Evolutionary conservation across 1,140 invertebrate species (phyloP).

Genomic region (Meloidogyne floridensis): DNA sequence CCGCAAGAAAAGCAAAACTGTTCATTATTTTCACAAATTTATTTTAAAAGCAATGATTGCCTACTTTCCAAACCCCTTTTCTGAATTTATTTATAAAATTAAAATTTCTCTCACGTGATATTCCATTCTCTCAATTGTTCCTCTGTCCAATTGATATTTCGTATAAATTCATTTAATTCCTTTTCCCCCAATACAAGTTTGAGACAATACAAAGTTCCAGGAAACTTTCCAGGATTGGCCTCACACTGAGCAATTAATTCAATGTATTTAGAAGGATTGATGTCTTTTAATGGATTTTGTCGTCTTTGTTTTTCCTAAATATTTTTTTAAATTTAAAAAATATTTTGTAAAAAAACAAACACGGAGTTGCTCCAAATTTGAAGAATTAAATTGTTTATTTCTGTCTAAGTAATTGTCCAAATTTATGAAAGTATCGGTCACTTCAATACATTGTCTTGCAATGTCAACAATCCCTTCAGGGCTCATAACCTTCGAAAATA

Average conservation of each 20-base stretch:
- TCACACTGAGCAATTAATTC: conserved; percentile 27
- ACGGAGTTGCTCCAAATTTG: conserved; percentile 5
- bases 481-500: conserved; percentile 10
- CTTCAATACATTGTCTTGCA: conserved; percentile 1
- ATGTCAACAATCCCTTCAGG: conserved; percentile 5
- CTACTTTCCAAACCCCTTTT: no score
- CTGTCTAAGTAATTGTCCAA: conserved; percentile 25
- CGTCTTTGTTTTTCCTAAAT: conserved; percentile 15
- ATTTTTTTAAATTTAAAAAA: neutral
- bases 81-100: no score
- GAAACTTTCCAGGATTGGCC: conserved; percentile 20
- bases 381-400: conserved; percentile 18
- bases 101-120: neutral
- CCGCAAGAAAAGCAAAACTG: no score
- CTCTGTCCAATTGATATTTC: conserved; percentile 11
- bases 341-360: neutral
- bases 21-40: no score
- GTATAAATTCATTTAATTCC: conserved; percentile 12
- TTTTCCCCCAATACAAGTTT: conserved; percentile 17
- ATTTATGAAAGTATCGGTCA: conserved; percentile 20
- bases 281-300: conserved; percentile 1
- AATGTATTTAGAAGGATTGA: neutral
- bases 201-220: conserved; percentile 13
- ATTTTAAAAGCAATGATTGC: no score
- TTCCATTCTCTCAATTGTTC: conserved; percentile 17